phyloP scores from a whole-genome alignment of 1,140 invertebrate genomes.

The Tetramorium simillimum region DNA sequence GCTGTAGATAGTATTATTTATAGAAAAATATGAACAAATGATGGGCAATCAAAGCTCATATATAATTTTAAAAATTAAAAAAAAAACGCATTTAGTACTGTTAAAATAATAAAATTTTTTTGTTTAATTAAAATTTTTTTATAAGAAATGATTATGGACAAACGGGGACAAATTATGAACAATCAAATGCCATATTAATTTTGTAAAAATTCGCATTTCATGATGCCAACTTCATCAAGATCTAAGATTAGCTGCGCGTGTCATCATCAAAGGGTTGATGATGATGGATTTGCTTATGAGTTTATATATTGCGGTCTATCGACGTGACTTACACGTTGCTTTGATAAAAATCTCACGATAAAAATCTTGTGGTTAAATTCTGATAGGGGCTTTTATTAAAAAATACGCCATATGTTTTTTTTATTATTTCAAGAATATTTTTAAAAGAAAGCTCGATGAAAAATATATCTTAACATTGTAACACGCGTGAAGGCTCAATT shows the following conservation, averaged over 20 bases:
- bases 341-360: constrained; percentile 17
- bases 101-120: no score
- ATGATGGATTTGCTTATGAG: constrained; percentile 6
- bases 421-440: not conserved
- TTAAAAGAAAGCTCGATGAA: not conserved
- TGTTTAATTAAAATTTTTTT: no score
- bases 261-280: not conserved
- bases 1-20: no score
- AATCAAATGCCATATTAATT: no score
- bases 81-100: no score
- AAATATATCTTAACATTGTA: constrained; percentile 8
- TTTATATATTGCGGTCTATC: not conserved
- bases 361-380: not conserved
- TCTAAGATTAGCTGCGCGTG: not conserved
- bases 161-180: no score
- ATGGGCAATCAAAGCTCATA: no score
- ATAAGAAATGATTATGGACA: no score
- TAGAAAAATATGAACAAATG: no score
- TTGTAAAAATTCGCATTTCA: no score
- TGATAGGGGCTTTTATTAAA: not conserved
- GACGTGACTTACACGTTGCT: not conserved
- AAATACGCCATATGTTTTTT: not conserved
- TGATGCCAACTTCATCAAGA: no score
- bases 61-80: no score
- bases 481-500: constrained; percentile 22